Conservation (phyloP, 2,113 vertebrate genomes). For the Tachysurus vachellii region DNA sequence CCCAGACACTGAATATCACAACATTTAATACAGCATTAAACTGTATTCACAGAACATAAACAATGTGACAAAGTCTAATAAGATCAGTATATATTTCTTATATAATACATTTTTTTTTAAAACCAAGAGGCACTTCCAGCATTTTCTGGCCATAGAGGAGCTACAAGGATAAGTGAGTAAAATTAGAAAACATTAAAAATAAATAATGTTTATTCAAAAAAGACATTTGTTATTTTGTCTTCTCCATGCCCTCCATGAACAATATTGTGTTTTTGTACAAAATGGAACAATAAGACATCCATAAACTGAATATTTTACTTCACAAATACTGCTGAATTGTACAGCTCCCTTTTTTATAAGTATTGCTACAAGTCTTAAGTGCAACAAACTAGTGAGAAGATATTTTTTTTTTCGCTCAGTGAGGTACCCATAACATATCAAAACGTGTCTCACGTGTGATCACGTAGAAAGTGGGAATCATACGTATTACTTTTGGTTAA, state of each 20-base stretch:
- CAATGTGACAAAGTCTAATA: conserved; percentile 88
- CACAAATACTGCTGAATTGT: conserved; percentile 83
- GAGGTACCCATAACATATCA: conserved; percentile 75
- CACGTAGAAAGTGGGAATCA: conserved; percentile 68
- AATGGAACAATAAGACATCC: conserved; percentile 83
- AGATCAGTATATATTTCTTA: conserved; percentile 88
- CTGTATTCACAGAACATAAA: conserved; percentile 93
- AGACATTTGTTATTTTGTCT: conserved; percentile 78
- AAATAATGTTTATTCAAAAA: conserved; percentile 92
- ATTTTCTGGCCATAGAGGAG: conserved; percentile 90
- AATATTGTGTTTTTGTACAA: conserved; percentile 92
- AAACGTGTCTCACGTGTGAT: conserved; percentile 78
- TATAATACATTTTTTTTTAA: conserved; percentile 84
- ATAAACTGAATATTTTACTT: conserved; percentile 78
- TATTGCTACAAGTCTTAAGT: conserved; percentile 88
- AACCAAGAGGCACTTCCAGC: conserved; percentile 97
- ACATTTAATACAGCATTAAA: conserved; percentile 89
- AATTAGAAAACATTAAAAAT: conserved; percentile 98
- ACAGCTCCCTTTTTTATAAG: conserved; percentile 69
- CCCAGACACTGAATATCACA: conserved; percentile 75
- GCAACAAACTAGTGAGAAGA: conserved; percentile 82
- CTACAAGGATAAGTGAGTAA: conserved; percentile 95
- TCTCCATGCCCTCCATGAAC: conserved; percentile 68
- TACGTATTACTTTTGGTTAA: conserved; percentile 68
- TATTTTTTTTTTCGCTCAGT: conserved; percentile 64